Evolutionary conservation across 2,888 invertebrate species (phyloP), one percentile per base, ranked within the genome.

Genomic region (Torymus auratus): DNA sequence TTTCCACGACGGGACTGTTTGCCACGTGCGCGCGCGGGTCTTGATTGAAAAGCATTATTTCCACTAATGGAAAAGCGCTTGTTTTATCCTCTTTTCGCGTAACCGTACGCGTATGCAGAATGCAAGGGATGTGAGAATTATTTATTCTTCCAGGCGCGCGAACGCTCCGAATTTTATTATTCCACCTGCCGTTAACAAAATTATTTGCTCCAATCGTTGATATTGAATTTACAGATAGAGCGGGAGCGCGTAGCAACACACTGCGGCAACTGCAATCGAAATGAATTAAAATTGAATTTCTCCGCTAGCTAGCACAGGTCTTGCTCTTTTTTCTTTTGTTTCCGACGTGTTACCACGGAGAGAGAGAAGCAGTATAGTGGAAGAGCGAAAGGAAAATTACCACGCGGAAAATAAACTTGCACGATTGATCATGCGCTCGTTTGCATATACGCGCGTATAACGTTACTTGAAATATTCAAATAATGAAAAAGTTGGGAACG

Each of bases 281-380:
- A 64, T 70, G 50, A 71, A 77, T 77, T 77, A 70, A 70, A 77
- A 77, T 71, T 70, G 52, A 64, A 65, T 71, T 56, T 64, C 53
- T 55, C 20, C 17, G 20, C 14, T 13, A 5, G 20, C 14, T 13
- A 5, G 41, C 41, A 7, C 41, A 41, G 17, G 23, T 60, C 14
- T 56, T 52, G 4, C 56, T 55, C 28, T 23, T 28, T 58, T 15
- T 65, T 58, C 15, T 7, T 12, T 74, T 58, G 17, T 69, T 56
- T n/a, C 53, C n/a, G n/a, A 1, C 41, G 52, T 15, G 53, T 55
- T 60, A 68, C 55, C 41, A 58, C 10, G 4, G 12, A 41, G 20
- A 41, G 52, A 52, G 13, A 7, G 65, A 15, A 53, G 23, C 50
- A 68, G 23, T 65, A 13, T 65, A 13, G 2, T n/a, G 1, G 67